phyloP scores from a whole-genome alignment of 2,797 vertebrate species.

The Ptychadena robeensis region DNA sequence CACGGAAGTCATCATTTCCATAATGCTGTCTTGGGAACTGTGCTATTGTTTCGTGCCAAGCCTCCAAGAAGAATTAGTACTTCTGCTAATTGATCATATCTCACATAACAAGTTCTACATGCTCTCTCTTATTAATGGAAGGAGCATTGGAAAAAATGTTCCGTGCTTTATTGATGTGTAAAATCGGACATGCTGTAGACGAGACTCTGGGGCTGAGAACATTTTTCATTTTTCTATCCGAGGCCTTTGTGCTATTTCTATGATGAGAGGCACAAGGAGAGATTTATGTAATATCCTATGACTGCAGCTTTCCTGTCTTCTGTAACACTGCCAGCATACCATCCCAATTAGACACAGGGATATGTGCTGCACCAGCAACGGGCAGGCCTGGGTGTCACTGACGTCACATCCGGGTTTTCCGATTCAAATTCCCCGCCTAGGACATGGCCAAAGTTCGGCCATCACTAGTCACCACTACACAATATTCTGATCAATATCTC shows the following conservation, averaged over 20 bases:
- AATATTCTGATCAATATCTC: too few species aligned
- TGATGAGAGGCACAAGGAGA: background rate
- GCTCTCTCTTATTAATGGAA: background rate
- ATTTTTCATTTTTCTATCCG: background rate
- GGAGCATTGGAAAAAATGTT: background rate
- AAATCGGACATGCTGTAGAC: background rate
- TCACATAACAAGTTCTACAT: background rate
- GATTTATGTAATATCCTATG: background rate
- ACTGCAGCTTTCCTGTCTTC: background rate
- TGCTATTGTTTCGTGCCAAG: conserved; percentile 34
- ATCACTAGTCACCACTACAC: too few species aligned
- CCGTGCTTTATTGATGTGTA: background rate
- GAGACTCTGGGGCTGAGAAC: background rate
- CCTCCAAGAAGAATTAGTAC: conserved; percentile 9
- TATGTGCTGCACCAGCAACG: too few species aligned
- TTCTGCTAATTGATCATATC: conserved; percentile 31
- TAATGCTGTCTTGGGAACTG: conserved; percentile 47
- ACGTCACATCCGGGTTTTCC: too few species aligned
- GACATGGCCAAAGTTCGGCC: too few species aligned
- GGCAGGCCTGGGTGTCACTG: too few species aligned
- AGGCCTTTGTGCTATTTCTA: background rate
- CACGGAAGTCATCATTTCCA: conserved; percentile 52
- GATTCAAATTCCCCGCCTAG: too few species aligned
- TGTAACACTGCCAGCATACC: background rate
- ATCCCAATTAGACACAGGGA: background rate